A percentile compares a stretch with the other conserved stretches of the same genome.
phyloP scores from a whole-genome alignment of 2,113 vertebrate genomes.

The Pyrgilauda ruficollis region DNA sequence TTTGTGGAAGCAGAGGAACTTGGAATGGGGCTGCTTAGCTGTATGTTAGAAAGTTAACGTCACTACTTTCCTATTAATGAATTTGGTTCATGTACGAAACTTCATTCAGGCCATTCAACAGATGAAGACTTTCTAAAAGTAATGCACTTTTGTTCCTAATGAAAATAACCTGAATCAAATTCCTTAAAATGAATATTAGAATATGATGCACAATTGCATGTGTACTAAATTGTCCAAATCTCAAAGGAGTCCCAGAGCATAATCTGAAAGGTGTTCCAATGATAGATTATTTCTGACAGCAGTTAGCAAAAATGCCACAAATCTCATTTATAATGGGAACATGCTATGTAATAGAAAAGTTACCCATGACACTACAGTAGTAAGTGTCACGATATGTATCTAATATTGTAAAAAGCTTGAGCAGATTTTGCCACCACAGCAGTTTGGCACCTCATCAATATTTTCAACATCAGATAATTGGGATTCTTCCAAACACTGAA shows the following conservation, averaged over 20 bases:
- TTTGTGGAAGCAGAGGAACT: background rate
- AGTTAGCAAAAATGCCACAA: conserved; percentile 5
- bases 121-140: background rate
- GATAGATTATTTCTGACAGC: background rate
- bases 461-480: conserved; percentile 30
- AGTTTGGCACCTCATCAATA: conserved; percentile 25
- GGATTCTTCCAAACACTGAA: background rate
- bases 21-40: background rate
- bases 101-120: background rate
- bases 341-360: background rate
- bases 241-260: background rate
- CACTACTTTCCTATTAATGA: background rate
- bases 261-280: background rate
- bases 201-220: background rate
- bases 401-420: conserved; percentile 11
- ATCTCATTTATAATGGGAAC: background rate
- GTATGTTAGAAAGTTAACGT: background rate
- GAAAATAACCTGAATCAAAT: background rate
- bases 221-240: background rate
- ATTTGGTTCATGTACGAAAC: background rate
- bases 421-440: conserved; percentile 7
- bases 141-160: background rate
- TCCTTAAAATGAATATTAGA: background rate
- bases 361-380: background rate
- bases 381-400: background rate